Percentiles rank a stretch among this genome's conserved stretches.
These are phyloP conservation scores for Laterallus jamaicensis DNA, from an alignment of 2,113 vertebrate genomes.

Conservation along the genomic window DNA sequence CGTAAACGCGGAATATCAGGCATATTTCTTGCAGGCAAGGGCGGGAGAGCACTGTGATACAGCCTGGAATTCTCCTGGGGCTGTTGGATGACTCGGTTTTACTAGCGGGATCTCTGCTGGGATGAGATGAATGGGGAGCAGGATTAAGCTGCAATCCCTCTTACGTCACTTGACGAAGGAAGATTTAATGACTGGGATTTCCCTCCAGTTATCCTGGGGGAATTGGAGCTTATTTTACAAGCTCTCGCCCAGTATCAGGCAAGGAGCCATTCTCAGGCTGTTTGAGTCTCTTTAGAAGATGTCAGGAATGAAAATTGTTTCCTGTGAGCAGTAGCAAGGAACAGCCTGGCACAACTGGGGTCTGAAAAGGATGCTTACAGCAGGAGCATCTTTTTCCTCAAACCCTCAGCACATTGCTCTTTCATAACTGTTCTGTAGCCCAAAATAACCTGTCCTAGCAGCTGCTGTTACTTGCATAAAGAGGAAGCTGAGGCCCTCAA, in stretches of 20 bases:
- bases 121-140: slow-evolving; percentile 35
- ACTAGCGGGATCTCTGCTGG: background rate
- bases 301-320: slow-evolving; percentile 1
- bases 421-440: slow-evolving; percentile 52
- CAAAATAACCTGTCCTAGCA: slow-evolving; percentile 64
- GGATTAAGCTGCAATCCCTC: slow-evolving; percentile 46
- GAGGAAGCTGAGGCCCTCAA: slow-evolving; percentile 73
- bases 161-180: slow-evolving; percentile 14
- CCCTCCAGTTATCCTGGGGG: slow-evolving; percentile 38
- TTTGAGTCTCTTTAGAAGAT: background rate
- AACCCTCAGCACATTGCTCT: slow-evolving; percentile 21
- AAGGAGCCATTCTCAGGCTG: slow-evolving; percentile 9
- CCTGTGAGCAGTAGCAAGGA: background rate
- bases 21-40: background rate
- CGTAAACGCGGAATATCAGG: background rate
- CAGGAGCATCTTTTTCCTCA: slow-evolving; percentile 45
- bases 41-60: background rate
- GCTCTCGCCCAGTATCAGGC: background rate
- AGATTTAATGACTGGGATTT: slow-evolving; percentile 61
- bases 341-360: background rate
- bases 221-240: slow-evolving; percentile 9
- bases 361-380: slow-evolving; percentile 36
- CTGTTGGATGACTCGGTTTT: background rate
- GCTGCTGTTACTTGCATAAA: slow-evolving; percentile 72
- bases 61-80: background rate